These are phyloP conservation scores for Entomobrya proxima DNA, from an alignment of 2,888 invertebrate genomes.

Conservation along the genomic window DNA sequence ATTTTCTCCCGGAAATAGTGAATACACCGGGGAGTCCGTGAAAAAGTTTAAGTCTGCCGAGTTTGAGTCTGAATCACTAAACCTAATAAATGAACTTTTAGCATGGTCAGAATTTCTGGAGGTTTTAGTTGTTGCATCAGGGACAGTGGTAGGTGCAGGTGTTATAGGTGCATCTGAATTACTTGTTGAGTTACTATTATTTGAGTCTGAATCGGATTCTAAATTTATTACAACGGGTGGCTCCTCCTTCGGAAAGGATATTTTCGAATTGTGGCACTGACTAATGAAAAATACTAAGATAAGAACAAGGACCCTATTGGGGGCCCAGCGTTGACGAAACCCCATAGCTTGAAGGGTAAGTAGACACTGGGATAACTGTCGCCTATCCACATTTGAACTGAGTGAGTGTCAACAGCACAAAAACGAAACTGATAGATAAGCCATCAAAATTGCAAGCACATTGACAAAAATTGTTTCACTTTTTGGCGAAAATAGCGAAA, in stretches of 20 bases:
- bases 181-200: background rate
- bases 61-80: no score
- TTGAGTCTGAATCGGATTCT: background rate
- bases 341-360: background rate
- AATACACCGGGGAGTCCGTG: background rate
- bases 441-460: background rate
- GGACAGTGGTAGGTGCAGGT: no score
- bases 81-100: no score
- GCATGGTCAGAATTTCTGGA: no score
- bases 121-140: no score
- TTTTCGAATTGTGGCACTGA: conserved; percentile 10
- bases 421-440: background rate
- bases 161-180: background rate
- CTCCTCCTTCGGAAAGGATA: conserved; percentile 28
- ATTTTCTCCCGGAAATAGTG: background rate
- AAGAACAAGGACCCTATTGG: conserved; percentile 12
- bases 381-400: background rate
- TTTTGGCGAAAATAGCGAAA: no score
- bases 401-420: background rate
- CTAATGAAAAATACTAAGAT: background rate
- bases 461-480: no score
- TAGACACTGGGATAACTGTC: background rate
- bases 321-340: conserved; percentile 7
- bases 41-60: no score
- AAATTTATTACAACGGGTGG: no score